Evolutionary conservation across 1,140 invertebrate genomes (phyloP).

Genomic region (Berghia stephanieae): DNA sequence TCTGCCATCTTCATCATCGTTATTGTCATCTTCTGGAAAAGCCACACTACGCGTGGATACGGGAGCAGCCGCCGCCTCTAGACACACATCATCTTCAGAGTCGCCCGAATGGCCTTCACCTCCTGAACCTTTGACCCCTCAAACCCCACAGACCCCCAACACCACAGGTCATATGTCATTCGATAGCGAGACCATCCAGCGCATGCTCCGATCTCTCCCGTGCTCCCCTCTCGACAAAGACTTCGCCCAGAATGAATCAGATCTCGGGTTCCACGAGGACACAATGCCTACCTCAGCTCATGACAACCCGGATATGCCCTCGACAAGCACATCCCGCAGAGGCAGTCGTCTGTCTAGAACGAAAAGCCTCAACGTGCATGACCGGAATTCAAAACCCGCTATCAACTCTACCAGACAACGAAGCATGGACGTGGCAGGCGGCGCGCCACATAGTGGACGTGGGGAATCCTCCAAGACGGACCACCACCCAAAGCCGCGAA

Average conservation of each 20-base stretch:
- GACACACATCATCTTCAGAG: slow-evolving; percentile 51
- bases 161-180: slow-evolving; percentile 54
- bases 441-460: slow-evolving; percentile 17
- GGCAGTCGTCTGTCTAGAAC: slow-evolving; percentile 33
- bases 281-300: neutral
- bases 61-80: neutral
- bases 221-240: slow-evolving; percentile 55
- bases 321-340: neutral
- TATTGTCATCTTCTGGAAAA: too few relatives aligned
- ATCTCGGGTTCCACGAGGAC: slow-evolving; percentile 55
- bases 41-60: slow-evolving; percentile 15
- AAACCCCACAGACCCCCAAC: slow-evolving; percentile 56
- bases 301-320: neutral
- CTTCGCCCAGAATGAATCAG: slow-evolving; percentile 36
- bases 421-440: slow-evolving; percentile 30
- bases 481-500: slow-evolving; percentile 19
- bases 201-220: slow-evolving; percentile 92
- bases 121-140: slow-evolving; percentile 60
- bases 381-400: slow-evolving; percentile 32
- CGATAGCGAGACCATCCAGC: slow-evolving; percentile 88
- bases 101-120: slow-evolving; percentile 65
- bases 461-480: slow-evolving; percentile 18
- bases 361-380: slow-evolving; percentile 43
- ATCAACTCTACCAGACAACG: slow-evolving; percentile 24
- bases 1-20: too few relatives aligned